phyloP scores from a whole-genome alignment of 1,140 invertebrate species.

The Aphelinus atriplicis region DNA sequence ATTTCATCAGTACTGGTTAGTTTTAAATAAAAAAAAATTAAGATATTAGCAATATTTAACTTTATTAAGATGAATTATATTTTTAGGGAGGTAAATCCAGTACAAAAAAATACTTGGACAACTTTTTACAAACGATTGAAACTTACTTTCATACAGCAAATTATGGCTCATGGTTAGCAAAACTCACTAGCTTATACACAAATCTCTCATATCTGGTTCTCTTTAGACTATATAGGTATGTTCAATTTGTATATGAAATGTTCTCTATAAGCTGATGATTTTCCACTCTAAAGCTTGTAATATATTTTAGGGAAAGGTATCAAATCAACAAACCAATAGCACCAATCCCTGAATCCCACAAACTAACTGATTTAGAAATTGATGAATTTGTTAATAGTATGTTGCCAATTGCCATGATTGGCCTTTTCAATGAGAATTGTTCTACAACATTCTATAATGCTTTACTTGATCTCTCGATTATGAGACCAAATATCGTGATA shows the following conservation, averaged over 20 bases:
- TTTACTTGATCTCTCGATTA: slow-evolving; percentile 78
- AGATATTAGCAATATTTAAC: neutral
- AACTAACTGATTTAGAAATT: slow-evolving; percentile 83
- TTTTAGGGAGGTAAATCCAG: slow-evolving; percentile 53
- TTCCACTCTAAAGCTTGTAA: slow-evolving; percentile 55
- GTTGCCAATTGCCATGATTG: slow-evolving; percentile 74
- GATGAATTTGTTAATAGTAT: slow-evolving; percentile 83
- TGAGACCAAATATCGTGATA: slow-evolving; percentile 85
- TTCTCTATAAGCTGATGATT: slow-evolving; percentile 6
- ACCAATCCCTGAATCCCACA: slow-evolving; percentile 73
- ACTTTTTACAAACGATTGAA: slow-evolving; percentile 85
- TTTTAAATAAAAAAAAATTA: slow-evolving; percentile 1
- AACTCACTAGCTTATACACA: slow-evolving; percentile 60
- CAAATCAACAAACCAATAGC: slow-evolving; percentile 62
- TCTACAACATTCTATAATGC: slow-evolving; percentile 72
- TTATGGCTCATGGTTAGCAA: slow-evolving; percentile 78
- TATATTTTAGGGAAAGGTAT: slow-evolving; percentile 45
- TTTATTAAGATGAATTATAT: neutral
- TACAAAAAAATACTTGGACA: slow-evolving; percentile 79
- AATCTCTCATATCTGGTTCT: slow-evolving; percentile 26
- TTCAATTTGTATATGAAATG: neutral
- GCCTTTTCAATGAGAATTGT: slow-evolving; percentile 79
- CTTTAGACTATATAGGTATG: slow-evolving; percentile 33
- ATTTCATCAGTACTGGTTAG: slow-evolving; percentile 49
- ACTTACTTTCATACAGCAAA: slow-evolving; percentile 93